These are phyloP conservation scores for Tragulus kanchil DNA, from an alignment of 2,113 vertebrate species.

Conservation along the genomic window DNA sequence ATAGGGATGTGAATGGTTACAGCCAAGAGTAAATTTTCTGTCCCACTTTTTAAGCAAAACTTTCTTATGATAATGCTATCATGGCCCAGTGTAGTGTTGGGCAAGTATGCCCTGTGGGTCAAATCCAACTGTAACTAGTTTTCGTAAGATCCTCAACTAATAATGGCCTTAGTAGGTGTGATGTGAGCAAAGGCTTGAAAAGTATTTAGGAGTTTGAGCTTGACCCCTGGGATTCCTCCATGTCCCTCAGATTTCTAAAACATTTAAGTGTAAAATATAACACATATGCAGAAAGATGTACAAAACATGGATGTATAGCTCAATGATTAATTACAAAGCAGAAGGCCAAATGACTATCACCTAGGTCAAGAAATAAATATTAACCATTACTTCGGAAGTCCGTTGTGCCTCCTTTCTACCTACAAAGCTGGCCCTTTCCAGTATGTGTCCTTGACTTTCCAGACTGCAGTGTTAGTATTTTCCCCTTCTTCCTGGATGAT, in stretches of 20 bases:
- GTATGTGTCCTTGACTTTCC: background rate
- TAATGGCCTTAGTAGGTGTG: background rate
- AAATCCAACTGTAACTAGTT: background rate
- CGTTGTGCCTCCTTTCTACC: background rate
- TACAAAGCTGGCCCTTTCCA: background rate
- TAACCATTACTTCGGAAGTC: background rate
- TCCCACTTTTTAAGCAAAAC: background rate
- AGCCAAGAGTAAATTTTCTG: background rate
- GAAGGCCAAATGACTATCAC: background rate
- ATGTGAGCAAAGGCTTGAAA: background rate
- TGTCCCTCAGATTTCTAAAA: background rate
- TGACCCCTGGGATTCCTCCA: background rate
- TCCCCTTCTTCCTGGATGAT: background rate
- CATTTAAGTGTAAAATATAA: constrained; percentile 2
- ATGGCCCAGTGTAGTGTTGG: background rate
- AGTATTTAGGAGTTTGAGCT: background rate
- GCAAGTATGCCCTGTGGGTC: background rate
- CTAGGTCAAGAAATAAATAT: background rate
- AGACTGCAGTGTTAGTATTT: background rate
- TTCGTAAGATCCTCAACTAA: background rate
- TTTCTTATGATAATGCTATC: background rate
- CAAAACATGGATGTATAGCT: background rate
- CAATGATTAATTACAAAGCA: constrained; percentile 9
- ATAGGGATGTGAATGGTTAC: background rate
- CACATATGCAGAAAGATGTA: background rate